Evolutionary conservation across 2,888 invertebrate genomes (phyloP).

Genomic region (Helobdella robusta): DNA sequence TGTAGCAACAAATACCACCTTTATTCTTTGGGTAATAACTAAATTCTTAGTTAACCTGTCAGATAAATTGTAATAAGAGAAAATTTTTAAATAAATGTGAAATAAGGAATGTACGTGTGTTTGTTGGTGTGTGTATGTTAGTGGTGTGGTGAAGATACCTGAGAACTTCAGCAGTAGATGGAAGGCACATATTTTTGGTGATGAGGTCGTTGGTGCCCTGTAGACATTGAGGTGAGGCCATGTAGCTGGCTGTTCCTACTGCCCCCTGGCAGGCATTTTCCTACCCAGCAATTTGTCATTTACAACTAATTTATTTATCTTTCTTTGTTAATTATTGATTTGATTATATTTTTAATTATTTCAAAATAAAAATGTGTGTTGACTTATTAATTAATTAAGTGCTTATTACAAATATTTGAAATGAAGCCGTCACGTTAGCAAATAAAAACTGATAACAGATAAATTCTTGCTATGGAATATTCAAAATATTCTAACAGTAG

Average conservation of each 20-base stretch:
- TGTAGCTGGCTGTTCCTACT: slow-evolving; percentile 37
- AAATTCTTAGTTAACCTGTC: slow-evolving; percentile 38
- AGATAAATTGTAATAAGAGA: neutral
- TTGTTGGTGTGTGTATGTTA: no score
- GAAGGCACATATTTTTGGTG: slow-evolving; percentile 42
- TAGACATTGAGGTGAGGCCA: slow-evolving; percentile 48
- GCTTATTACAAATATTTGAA: no score
- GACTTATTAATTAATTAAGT: no score
- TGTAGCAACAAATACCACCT: slow-evolving; percentile 45
- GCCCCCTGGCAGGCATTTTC: slow-evolving; percentile 41
- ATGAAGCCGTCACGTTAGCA: no score
- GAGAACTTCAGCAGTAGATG: slow-evolving; percentile 39
- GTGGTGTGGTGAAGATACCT: no score
- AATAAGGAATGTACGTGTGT: neutral
- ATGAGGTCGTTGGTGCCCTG: slow-evolving; percentile 36
- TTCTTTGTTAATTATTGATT: neutral
- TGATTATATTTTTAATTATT: neutral
- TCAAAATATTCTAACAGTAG: no score
- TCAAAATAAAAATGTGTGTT: no score
- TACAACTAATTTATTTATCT: neutral
- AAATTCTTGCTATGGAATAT: no score
- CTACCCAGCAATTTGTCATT: slow-evolving; percentile 31
- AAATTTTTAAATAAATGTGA: neutral
- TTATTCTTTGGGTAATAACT: slow-evolving; percentile 38
- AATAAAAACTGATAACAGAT: no score